phyloP scores from a whole-genome alignment of 64 coral and sea anemone genomes.

The Platygyra sinensis region DNA sequence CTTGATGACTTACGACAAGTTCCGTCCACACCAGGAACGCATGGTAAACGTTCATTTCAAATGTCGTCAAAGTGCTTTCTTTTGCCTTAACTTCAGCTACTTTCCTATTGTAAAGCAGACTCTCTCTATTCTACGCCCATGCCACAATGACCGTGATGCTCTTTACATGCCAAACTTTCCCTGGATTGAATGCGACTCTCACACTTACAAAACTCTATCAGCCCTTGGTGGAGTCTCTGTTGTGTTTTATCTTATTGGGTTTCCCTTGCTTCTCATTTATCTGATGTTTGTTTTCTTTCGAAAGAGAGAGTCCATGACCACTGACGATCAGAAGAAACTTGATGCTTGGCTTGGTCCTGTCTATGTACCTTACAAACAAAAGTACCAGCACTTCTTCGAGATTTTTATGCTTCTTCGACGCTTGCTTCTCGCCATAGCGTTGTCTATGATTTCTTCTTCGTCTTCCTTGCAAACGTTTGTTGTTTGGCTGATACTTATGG shows the following conservation, averaged over 20 bases:
- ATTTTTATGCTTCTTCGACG: conserved; percentile 17
- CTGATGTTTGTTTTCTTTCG: conserved; percentile 24
- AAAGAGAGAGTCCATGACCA: neutral
- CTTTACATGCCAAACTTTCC: conserved; percentile 47
- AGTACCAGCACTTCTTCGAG: conserved; percentile 49
- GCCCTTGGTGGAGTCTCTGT: conserved; percentile 23
- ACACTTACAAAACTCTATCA: neutral
- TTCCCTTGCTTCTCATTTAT: conserved; percentile 23
- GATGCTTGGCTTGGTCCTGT: conserved; percentile 41
- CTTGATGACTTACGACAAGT: neutral
- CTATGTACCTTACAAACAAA: conserved; percentile 40
- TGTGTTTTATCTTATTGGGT: conserved; percentile 51
- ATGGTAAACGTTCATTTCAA: conserved; percentile 37
- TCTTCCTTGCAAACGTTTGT: conserved; percentile 28
- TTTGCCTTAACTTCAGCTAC: conserved; percentile 52
- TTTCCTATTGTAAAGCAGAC: conserved; percentile 47
- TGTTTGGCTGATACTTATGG: conserved; percentile 23
- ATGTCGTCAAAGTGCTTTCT: conserved; percentile 53
- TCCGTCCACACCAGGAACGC: conserved; percentile 10
- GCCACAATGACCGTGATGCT: neutral
- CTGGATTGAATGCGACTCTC: conserved; percentile 51
- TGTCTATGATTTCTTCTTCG: conserved; percentile 42
- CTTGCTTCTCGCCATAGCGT: conserved; percentile 26
- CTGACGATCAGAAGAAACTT: neutral
- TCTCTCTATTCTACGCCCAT: conserved; percentile 33